Evolutionary conservation across 2,888 invertebrate genomes (phyloP).

Genomic region (Escarpia spicata): DNA sequence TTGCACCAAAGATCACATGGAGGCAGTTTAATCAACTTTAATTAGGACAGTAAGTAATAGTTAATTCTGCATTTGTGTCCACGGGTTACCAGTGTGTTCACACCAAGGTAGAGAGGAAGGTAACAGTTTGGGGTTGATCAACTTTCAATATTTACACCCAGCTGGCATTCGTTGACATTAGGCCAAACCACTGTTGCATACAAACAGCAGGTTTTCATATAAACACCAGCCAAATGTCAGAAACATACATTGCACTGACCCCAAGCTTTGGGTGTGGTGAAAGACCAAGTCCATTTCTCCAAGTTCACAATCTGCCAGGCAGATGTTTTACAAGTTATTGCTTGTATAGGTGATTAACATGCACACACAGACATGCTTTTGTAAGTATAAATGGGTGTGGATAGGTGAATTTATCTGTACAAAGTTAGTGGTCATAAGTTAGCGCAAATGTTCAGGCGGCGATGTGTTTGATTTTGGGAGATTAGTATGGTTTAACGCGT

Average conservation of each 20-base stretch:
- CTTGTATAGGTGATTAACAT: background rate
- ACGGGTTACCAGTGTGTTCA: background rate
- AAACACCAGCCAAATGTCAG: background rate
- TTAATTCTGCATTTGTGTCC: background rate
- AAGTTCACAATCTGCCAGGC: background rate
- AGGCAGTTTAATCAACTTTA: background rate
- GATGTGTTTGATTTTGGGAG: background rate
- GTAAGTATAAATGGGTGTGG: background rate
- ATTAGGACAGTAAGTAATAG: background rate
- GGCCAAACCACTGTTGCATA: background rate
- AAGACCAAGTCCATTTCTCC: background rate
- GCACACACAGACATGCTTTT: background rate
- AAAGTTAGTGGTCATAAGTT: background rate
- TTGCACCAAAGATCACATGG: background rate
- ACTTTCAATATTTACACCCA: background rate
- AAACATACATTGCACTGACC: background rate
- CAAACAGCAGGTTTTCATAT: constrained; percentile 12
- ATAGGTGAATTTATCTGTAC: background rate
- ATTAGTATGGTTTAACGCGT: background rate
- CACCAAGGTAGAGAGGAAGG: background rate
- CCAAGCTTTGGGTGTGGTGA: background rate
- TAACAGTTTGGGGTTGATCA: background rate
- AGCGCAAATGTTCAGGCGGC: background rate
- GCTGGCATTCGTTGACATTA: background rate
- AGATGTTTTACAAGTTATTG: background rate